Percentiles rank a stretch among this genome's conserved stretches.
These are phyloP conservation scores for Oncorhynchus gorbuscha DNA, from an alignment of 2,113 vertebrate species.

Conservation along the genomic window DNA sequence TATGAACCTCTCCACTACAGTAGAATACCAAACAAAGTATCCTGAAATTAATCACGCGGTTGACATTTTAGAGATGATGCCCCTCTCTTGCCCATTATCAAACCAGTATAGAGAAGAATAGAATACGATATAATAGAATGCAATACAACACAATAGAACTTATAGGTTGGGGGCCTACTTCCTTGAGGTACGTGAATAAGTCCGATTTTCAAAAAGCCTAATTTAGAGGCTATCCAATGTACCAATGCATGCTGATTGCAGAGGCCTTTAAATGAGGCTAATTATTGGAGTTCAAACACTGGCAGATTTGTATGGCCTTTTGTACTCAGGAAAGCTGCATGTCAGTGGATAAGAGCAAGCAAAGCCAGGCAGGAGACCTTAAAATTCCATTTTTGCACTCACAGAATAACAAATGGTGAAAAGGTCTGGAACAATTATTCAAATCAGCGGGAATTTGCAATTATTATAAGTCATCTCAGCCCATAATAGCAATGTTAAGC, in stretches of 20 bases:
- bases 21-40: background rate
- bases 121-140: too few species aligned
- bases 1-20: background rate
- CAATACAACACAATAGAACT: too few species aligned
- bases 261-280: constrained; percentile 35
- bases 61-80: background rate
- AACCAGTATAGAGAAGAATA: too few species aligned
- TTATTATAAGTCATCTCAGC: constrained; percentile 67
- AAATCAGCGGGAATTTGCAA: constrained; percentile 68
- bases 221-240: background rate
- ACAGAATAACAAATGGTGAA: constrained; percentile 47
- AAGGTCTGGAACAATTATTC: constrained; percentile 66
- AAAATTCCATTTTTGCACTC: constrained; percentile 51
- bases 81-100: too few species aligned
- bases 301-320: constrained; percentile 32
- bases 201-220: too few species aligned
- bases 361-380: constrained; percentile 45
- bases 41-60: background rate
- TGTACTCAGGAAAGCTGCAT: constrained; percentile 43
- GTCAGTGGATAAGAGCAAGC: constrained; percentile 51
- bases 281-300: constrained; percentile 36
- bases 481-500: constrained; percentile 63
- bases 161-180: too few species aligned
- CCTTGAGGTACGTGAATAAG: too few species aligned
- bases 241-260: constrained; percentile 32